Evolutionary conservation across 1,140 invertebrate genomes (phyloP).

Genomic region (Onthophagus taurus): DNA sequence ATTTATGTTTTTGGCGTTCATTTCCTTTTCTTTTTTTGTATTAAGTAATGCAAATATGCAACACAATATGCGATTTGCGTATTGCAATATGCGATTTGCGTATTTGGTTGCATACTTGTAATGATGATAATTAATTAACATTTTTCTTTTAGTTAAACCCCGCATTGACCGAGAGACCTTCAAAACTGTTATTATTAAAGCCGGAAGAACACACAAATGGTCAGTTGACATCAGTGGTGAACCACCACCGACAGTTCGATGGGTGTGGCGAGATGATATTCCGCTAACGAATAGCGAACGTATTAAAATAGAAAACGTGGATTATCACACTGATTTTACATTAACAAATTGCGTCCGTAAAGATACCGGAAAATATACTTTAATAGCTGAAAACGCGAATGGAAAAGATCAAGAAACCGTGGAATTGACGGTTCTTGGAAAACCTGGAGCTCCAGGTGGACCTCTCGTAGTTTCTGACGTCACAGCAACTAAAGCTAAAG

Average conservation of each 20-base stretch:
- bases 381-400: conserved; percentile 81
- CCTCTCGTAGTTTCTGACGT: conserved; percentile 82
- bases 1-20: background rate
- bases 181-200: conserved; percentile 77
- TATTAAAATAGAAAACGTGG: conserved; percentile 80
- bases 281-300: conserved; percentile 71
- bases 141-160: conserved; percentile 52
- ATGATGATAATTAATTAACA: conserved; percentile 13
- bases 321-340: conserved; percentile 85
- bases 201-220: conserved; percentile 85
- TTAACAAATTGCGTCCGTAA: conserved; percentile 73
- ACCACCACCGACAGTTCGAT: conserved; percentile 74
- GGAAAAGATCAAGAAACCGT: conserved; percentile 84
- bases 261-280: conserved; percentile 79
- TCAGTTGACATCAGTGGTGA: conserved; percentile 84
- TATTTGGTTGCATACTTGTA: too few relatives aligned
- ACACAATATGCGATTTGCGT: background rate
- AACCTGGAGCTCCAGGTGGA: conserved; percentile 77
- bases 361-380: conserved; percentile 85
- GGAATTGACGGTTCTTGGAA: conserved; percentile 83
- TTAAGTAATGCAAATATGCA: too few relatives aligned
- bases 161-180: conserved; percentile 86
- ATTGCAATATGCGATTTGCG: background rate
- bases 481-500: conserved; percentile 75
- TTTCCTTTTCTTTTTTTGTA: background rate